These are phyloP conservation scores for Anguilla pacifica DNA, from an alignment of 2,797 vertebrate genomes.

Conservation along the genomic window DNA sequence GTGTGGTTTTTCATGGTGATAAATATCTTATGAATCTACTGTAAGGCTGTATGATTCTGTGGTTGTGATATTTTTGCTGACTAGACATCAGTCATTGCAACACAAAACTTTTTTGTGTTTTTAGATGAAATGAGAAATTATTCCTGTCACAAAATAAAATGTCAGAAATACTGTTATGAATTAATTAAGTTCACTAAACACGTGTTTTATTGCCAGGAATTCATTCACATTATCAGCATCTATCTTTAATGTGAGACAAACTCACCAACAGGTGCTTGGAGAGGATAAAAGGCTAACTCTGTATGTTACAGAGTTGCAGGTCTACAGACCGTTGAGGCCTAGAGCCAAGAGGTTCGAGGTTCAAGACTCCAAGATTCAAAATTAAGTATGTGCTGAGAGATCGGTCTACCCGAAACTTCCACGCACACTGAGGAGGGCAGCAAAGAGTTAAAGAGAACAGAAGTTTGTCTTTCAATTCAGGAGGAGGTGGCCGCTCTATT, in stretches of 20 bases:
- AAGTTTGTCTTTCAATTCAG: constrained; percentile 4
- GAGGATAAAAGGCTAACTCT: too few species aligned
- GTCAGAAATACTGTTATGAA: background rate
- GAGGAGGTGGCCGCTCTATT: constrained; percentile 20
- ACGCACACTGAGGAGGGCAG: background rate
- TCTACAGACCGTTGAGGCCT: background rate
- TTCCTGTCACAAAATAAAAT: background rate
- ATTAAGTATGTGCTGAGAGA: background rate
- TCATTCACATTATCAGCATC: background rate
- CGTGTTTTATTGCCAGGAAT: background rate
- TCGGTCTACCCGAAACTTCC: background rate
- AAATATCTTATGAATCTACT: background rate
- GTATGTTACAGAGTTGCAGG: too few species aligned
- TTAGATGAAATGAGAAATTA: background rate
- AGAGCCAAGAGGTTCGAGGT: background rate
- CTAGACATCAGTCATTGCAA: background rate
- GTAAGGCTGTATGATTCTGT: background rate
- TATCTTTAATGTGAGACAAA: background rate
- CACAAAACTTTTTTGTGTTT: background rate
- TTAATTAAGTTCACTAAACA: background rate
- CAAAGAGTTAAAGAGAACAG: constrained; percentile 10
- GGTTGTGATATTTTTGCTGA: background rate
- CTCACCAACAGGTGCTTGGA: too few species aligned
- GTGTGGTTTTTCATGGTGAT: background rate
- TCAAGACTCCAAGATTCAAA: background rate